Base-by-base conservation (phyloP, 2,888 invertebrate species). In the Lasioglossum vierecki region DNA sequence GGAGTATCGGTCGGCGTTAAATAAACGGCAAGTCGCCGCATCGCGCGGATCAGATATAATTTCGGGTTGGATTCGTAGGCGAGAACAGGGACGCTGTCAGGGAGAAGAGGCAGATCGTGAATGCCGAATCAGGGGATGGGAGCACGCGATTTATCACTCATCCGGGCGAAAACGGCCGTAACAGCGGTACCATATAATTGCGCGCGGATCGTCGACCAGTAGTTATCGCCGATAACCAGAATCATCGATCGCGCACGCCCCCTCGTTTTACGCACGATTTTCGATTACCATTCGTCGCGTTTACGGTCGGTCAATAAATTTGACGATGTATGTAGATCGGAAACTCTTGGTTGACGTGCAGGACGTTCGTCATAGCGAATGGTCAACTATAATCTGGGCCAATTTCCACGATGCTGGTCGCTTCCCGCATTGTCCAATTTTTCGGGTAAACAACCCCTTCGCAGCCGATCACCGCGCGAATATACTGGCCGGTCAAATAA, bases 211-310 rank as follows among this genome's bases (percentile, higher is more conserved):
- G 81, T 46, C 66, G 75, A 26, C 73, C 82, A n/a, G 76, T 71
- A 82, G 89, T 84, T 86, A 88, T 88, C 88, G 71, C 60, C 76
- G 85, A 83, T 81, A 81, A 76, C 76, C 84, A 73, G 85, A 76
- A 82, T 84, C 85, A 88, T 90, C 84, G 88, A 85, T 89, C 83
- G 79, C 46, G 46, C 78, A 46, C 82, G 82, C 87, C 57, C 83
- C 87, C 88, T 88, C 89, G 85, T 88, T 85, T 90, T 90, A 88
- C 89, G 84, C 87, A 84, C 87, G 89, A 90, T 87, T 90, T 90
- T 90, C 89, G 90, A 88, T 90, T 82, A 87, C 85, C 85, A 82
- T 87, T 87, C 88, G 86, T 63, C 80, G 85, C 85, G 88, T 90
- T 90, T 87, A 87, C 88, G 85, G 80, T 78, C 77, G 39, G 88